Evolutionary conservation across 2,888 invertebrate genomes (phyloP), one percentile per base, ranked within the genome.

Genomic region (Keiferia lycopersicella): DNA sequence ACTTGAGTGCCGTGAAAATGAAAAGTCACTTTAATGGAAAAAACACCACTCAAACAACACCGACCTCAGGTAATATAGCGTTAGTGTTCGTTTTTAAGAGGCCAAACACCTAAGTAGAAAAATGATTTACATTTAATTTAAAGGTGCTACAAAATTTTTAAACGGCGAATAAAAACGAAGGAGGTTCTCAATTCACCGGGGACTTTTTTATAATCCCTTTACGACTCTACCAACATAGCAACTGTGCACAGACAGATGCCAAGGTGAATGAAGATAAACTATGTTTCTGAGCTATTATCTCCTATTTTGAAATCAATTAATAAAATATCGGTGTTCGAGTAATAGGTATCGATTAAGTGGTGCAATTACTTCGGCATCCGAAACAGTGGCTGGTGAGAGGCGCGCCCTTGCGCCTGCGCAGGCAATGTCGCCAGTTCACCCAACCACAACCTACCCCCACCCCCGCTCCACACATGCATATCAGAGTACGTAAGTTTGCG

Each of bases 331-430:
- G 20, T 38, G 41, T 22, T 22, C 22, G 41, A 12, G 12, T n/a
- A 62, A 63, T 63, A 68, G 69, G 73, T 80, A 79, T 77, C 73
- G 78, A 81, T 82, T 78, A 75, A 75, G 71, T 79, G 73, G 70
- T 75, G 79, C 83, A 82, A 82, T 83, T 81, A 78, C 76, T 78
- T 80, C 75, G 80, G 80, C 75, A 83, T 86, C 85, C 78, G 76
- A 86, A 86, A 83, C 75, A 78, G 78, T 78, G 81, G 80, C 80
- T 80, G 86, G 91, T 89, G 90, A 91, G 88, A 88, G 91, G 91
- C 69, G 78, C 86, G 90, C 90, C 90, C 90, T 91, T 90, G 89
- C 79, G 68, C 72, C 72, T 73, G 76, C 79, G 70, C 75, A 84
- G 80, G 71, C 74, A 85, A 86, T 83, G 83, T 84, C 78, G 81